Conservation (phyloP, 2,797 vertebrate genomes). For the Darevskia mixta region DNA sequence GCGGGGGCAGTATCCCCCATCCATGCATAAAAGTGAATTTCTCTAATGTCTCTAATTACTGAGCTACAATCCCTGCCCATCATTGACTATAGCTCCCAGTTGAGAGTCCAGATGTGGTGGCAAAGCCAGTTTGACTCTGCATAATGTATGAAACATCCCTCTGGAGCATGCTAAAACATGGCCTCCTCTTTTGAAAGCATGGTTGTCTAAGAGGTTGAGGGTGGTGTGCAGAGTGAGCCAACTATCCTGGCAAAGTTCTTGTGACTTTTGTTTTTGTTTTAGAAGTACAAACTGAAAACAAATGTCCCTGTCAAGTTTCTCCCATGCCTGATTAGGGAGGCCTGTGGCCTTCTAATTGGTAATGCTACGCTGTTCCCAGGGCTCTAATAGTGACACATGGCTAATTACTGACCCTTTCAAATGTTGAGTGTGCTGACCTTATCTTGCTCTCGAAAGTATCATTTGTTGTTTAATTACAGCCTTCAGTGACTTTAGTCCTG, state of each 20-base stretch:
- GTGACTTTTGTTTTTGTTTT: background rate
- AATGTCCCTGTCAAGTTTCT: conserved; percentile 27
- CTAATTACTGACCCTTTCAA: conserved; percentile 37
- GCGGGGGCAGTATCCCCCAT: too few relatives aligned
- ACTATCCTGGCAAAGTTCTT: background rate
- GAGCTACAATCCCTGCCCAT: background rate
- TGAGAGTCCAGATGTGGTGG: background rate
- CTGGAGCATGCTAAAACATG: background rate
- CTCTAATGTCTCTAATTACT: background rate
- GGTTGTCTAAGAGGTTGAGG: background rate
- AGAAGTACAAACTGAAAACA: conserved; percentile 10
- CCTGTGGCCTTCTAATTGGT: conserved; percentile 29
- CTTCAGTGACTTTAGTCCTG: conserved; percentile 17
- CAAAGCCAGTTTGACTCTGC: background rate
- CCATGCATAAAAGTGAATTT: background rate
- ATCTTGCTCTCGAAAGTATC: conserved; percentile 27
- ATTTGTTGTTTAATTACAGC: conserved; percentile 45
- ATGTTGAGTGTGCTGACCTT: conserved; percentile 29
- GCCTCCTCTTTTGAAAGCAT: background rate
- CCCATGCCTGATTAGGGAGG: conserved; percentile 24
- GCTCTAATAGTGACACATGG: conserved; percentile 23
- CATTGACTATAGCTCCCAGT: background rate
- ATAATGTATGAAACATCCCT: background rate
- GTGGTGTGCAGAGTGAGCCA: background rate
- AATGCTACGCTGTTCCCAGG: background rate